These are phyloP conservation scores for Cydia splendana DNA, from an alignment of 1,140 invertebrate genomes.

Conservation along the genomic window DNA sequence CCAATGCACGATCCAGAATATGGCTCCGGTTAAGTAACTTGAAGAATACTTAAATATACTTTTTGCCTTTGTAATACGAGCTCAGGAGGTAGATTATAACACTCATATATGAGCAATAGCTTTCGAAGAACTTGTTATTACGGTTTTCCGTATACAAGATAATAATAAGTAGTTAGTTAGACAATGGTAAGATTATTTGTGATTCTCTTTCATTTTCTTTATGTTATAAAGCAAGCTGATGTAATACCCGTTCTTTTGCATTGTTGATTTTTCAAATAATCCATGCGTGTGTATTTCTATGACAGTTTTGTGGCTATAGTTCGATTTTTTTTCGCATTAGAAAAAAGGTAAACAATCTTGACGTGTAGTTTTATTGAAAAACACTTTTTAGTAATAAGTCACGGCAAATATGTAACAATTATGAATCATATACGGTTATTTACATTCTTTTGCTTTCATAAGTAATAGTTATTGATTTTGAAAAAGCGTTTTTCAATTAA, in stretches of 20 bases:
- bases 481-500: too few relatives aligned
- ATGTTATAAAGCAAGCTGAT: not conserved
- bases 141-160: not conserved
- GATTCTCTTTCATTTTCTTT: not conserved
- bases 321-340: too few relatives aligned
- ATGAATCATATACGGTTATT: too few relatives aligned
- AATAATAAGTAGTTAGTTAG: not conserved
- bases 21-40: conserved; percentile 5
- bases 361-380: too few relatives aligned
- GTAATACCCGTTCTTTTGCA: not conserved
- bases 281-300: too few relatives aligned
- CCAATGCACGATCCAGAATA: not conserved
- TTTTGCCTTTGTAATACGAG: not conserved
- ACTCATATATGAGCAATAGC: not conserved
- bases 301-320: too few relatives aligned
- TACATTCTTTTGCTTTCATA: too few relatives aligned
- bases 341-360: too few relatives aligned
- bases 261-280: not conserved
- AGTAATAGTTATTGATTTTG: too few relatives aligned
- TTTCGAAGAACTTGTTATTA: conserved; percentile 5
- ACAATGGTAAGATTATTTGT: not conserved
- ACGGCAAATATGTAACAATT: too few relatives aligned
- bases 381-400: too few relatives aligned
- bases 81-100: not conserved
- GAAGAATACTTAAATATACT: not conserved